These are phyloP conservation scores for Dinoponera quadriceps DNA, from an alignment of 1,140 invertebrate genomes.

Conservation along the genomic window DNA sequence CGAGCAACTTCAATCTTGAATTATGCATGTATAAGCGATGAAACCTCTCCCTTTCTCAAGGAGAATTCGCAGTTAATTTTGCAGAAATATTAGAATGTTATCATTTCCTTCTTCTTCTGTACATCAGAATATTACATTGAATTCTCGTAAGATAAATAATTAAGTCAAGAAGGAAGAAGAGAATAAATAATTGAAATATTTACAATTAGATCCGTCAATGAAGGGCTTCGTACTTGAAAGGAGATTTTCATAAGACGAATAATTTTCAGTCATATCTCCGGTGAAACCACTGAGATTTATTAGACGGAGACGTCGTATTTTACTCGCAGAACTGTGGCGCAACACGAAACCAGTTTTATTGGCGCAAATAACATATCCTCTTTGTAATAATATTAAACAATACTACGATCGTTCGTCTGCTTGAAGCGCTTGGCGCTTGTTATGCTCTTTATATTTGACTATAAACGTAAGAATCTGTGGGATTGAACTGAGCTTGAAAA, in stretches of 20 bases:
- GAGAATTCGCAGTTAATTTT: neutral
- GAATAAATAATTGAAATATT: conserved; percentile 6
- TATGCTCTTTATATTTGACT: conserved; percentile 26
- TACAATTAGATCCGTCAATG: neutral
- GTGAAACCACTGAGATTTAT: neutral
- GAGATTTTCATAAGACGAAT: neutral
- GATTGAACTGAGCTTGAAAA: conserved; percentile 58
- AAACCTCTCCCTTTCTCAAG: neutral
- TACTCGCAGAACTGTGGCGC: neutral
- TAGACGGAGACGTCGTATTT: neutral
- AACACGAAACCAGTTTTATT: neutral
- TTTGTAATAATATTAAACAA: conserved; percentile 11
- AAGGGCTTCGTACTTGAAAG: neutral
- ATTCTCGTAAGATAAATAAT: neutral
- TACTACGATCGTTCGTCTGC: conserved; percentile 40
- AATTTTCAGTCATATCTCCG: neutral
- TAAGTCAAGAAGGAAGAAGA: neutral
- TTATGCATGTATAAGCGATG: neutral
- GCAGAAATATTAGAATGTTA: neutral
- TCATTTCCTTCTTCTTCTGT: neutral
- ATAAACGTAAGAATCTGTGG: conserved; percentile 35
- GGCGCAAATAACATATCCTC: neutral
- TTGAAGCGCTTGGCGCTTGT: conserved; percentile 29
- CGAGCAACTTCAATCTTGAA: neutral
- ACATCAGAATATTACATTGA: neutral